Evolutionary conservation across 2,888 invertebrate genomes (phyloP).

Genomic region (Sinhomidia bicolor): DNA sequence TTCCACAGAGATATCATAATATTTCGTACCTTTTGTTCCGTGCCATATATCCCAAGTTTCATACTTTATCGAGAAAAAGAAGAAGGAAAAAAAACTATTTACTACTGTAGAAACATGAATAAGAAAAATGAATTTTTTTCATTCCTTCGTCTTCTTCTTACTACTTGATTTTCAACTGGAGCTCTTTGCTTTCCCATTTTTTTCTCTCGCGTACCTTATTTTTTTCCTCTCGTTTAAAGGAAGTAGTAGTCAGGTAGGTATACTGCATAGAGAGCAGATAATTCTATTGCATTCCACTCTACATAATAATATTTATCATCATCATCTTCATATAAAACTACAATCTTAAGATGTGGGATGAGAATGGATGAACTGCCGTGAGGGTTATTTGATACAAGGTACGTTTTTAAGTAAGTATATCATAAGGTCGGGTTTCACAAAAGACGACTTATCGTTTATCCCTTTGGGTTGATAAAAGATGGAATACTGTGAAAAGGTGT

Average conservation of each 20-base stretch:
- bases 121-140: not conserved
- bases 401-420: constrained; percentile 24
- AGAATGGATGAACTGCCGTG: not conserved
- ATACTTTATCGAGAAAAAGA: constrained; percentile 4
- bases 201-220: too few species aligned
- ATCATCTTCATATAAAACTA: not conserved
- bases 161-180: constrained; percentile 3
- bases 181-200: too few species aligned
- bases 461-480: constrained; percentile 27
- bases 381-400: constrained; percentile 45
- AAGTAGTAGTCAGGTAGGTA: not conserved
- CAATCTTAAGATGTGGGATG: not conserved
- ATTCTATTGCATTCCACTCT: constrained; percentile 43
- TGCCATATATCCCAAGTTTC: not conserved
- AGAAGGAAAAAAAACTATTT: not conserved
- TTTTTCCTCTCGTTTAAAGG: not conserved
- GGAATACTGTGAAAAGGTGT: constrained; percentile 40
- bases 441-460: constrained; percentile 56
- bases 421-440: constrained; percentile 64
- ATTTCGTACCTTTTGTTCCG: constrained; percentile 36
- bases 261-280: too few species aligned
- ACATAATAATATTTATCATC: not conserved
- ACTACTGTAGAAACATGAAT: not conserved
- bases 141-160: not conserved
- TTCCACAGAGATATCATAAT: constrained; percentile 11